These are phyloP conservation scores for Acinonyx jubatus DNA, from an alignment of 2,113 vertebrate genomes.

Conservation along the genomic window DNA sequence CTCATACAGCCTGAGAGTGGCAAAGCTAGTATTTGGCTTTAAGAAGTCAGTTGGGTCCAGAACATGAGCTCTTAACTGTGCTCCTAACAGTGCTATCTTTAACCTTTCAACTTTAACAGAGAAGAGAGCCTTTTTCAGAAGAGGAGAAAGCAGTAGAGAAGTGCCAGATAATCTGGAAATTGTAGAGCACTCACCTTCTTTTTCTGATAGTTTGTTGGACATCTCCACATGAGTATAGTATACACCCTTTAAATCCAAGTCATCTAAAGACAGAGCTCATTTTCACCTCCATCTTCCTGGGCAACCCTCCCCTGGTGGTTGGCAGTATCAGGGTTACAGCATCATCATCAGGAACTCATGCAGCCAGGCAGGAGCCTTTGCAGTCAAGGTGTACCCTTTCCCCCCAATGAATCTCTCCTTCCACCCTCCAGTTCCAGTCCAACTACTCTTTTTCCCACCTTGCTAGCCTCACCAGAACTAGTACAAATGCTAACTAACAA, in stretches of 20 bases:
- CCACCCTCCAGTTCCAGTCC: not conserved
- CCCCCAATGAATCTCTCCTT: not conserved
- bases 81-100: not conserved
- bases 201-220: not conserved
- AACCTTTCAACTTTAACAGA: not conserved
- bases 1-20: not conserved
- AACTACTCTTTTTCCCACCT: not conserved
- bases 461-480: no score
- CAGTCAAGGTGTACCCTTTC: not conserved
- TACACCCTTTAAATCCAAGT: not conserved
- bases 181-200: not conserved
- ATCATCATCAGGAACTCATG: not conserved
- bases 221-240: not conserved
- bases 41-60: not conserved
- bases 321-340: not conserved
- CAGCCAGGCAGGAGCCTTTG: not conserved
- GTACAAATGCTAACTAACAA: not conserved
- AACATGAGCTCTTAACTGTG: not conserved
- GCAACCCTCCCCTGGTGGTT: not conserved
- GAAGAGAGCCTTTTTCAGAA: not conserved
- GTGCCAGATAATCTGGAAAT: not conserved
- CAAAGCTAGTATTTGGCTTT: not conserved
- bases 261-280: not conserved
- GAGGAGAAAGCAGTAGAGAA: not conserved
- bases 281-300: not conserved